These are phyloP conservation scores for Altica lythri DNA, from an alignment of 2,888 invertebrate genomes.

Conservation along the genomic window DNA sequence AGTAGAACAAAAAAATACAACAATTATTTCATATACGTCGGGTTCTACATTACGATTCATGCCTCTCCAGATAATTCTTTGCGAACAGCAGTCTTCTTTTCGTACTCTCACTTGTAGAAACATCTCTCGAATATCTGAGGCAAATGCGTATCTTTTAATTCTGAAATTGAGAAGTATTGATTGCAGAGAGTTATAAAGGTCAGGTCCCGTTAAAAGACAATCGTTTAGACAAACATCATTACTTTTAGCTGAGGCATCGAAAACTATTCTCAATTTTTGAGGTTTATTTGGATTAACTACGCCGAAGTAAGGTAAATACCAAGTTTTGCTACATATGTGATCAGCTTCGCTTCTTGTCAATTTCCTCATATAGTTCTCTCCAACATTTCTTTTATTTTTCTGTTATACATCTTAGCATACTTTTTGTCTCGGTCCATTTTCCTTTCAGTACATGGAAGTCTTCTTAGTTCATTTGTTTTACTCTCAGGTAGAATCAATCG, in stretches of 20 bases:
- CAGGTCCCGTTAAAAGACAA: slow-evolving; percentile 14
- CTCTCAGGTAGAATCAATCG: not conserved
- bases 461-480: not conserved
- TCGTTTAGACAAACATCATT: not conserved
- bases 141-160: slow-evolving; percentile 17
- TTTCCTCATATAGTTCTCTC: not conserved
- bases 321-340: not conserved
- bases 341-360: not conserved
- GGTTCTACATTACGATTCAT: not conserved
- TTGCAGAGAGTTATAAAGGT: slow-evolving; percentile 11
- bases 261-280: not conserved
- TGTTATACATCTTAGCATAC: too few relatives aligned
- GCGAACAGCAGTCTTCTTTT: slow-evolving; percentile 3
- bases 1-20: slow-evolving; percentile 14
- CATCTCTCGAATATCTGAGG: slow-evolving; percentile 7
- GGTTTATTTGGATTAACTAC: not conserved
- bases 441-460: not conserved
- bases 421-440: not conserved
- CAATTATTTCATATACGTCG: slow-evolving; percentile 9
- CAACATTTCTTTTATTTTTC: too few relatives aligned
- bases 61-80: not conserved
- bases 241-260: not conserved
- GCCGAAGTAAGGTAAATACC: not conserved
- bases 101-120: slow-evolving; percentile 6
- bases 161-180: slow-evolving; percentile 14